Conservation (phyloP, 2,113 vertebrate genomes). For the Phylloscopus trochiloides region DNA sequence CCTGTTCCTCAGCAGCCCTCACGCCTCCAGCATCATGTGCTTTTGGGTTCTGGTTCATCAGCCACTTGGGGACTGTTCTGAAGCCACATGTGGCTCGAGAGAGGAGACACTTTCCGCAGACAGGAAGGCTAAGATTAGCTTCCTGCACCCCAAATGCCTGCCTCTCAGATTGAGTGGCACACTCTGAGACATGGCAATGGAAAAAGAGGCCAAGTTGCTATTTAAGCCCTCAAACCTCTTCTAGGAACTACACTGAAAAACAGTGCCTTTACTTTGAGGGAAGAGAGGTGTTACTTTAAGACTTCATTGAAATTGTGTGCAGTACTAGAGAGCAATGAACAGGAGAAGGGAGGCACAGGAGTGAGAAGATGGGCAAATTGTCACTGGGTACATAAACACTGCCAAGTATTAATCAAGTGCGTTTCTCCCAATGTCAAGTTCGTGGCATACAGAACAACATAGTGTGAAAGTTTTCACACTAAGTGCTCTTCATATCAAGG, state of each 20-base stretch:
- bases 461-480: background rate
- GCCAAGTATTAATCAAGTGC: background rate
- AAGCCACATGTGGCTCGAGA: background rate
- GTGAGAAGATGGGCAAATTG: background rate
- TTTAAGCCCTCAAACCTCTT: background rate
- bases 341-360: background rate
- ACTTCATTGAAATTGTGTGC: background rate
- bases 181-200: background rate
- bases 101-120: background rate
- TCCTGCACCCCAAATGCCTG: background rate
- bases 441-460: background rate
- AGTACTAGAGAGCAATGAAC: background rate
- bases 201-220: background rate
- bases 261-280: background rate
- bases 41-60: background rate
- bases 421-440: background rate
- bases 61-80: background rate
- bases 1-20: background rate
- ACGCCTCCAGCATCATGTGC: fast-evolving
- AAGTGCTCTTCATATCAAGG: background rate
- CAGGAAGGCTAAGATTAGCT: background rate
- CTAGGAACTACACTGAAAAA: background rate
- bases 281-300: background rate
- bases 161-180: fast-evolving
- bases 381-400: background rate